Evolutionary conservation across 2,113 vertebrate species (phyloP), one percentile per base, ranked within the genome.

Genomic region (Ondatra zibethicus): DNA sequence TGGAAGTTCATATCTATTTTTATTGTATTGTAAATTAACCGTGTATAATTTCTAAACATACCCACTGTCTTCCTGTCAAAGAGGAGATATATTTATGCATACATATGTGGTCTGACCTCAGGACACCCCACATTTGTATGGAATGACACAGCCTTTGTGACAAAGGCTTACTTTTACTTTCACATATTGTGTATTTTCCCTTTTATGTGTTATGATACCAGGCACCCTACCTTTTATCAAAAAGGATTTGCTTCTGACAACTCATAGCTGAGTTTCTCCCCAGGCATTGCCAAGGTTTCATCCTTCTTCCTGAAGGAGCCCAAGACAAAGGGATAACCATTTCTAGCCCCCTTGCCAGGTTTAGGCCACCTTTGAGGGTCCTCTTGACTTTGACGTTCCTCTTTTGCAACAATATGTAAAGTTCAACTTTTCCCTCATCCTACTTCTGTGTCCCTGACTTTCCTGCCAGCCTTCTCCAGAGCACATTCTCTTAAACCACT

Each of bases 1-100:
- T 85, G 45, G 9, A 95, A 82, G 87, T 89, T 96, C 50, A 91
- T 7, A 88, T 29, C 42, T 91, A 33, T 89, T 97, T 95, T 91
- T 58, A 92, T 91, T 93, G 36, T 90, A 72, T 50, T 76, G 55
- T 27, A 65, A 87, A 47, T 82, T 95, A 86, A 93, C 85, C 45
- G 77, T 16, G 0, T 10, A 39, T 52, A 4, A 47, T 87, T 96
- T 80, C 39, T 87, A 86, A 93, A 87, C 77, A 80, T 61, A 93
- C 78, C 77, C 87, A 92, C 13, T 31, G 13, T 73, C 17, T 87
- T 52, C 58, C 10, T 55, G 50, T 80, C 16, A 80, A 55, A 36
- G 7, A 55, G 50, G 50, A 42, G 19, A 81, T 66, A 16, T 47
- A 73, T 77, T 78, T 77, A 55, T 80, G 11, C 82, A 25, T 78